phyloP scores from a whole-genome alignment of 2,797 vertebrate species.

The Arrhamphus sclerolepis region DNA sequence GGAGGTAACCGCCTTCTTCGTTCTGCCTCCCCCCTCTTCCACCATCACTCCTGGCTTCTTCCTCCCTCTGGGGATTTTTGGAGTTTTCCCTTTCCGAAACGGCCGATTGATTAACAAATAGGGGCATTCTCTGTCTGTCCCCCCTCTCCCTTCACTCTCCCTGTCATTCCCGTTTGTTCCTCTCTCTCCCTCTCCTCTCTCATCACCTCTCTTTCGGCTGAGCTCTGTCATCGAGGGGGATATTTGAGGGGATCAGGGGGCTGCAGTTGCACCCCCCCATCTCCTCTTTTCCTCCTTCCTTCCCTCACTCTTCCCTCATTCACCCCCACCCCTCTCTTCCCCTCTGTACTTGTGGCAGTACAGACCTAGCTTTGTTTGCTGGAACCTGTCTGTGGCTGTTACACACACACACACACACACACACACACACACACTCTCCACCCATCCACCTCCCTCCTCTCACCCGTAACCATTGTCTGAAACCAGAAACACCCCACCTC shows the following conservation, averaged over 20 bases:
- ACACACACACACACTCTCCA: slow-evolving; percentile 48
- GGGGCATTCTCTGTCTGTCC: slow-evolving; percentile 80
- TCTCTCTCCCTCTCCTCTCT: slow-evolving; percentile 69
- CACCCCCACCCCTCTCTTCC: slow-evolving; percentile 68
- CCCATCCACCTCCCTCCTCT: slow-evolving; percentile 69
- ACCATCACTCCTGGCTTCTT: slow-evolving; percentile 42
- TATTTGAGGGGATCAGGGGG: slow-evolving; percentile 90
- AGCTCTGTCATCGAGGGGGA: slow-evolving; percentile 90
- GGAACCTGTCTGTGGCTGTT: slow-evolving; percentile 79
- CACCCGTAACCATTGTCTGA: slow-evolving; percentile 83
- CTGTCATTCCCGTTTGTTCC: slow-evolving; percentile 69
- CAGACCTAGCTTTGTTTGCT: slow-evolving; percentile 92
- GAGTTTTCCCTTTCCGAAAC: slow-evolving; percentile 84
- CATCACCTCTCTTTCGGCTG: slow-evolving; percentile 84
- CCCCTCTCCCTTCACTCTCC: slow-evolving; percentile 76
- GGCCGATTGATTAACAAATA: slow-evolving; percentile 87
- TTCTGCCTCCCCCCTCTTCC: slow-evolving; percentile 13
- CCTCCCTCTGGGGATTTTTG: slow-evolving; percentile 70
- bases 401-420: slow-evolving; percentile 39
- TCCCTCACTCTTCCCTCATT: slow-evolving; percentile 66
- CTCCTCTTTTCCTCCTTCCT: slow-evolving; percentile 51
- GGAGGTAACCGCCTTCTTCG: slow-evolving; percentile 86
- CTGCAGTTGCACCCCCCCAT: slow-evolving; percentile 70
- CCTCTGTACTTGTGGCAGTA: slow-evolving; percentile 81
- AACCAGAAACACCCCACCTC: slow-evolving; percentile 79